Base-by-base conservation (phyloP, 2,888 invertebrate species). In the Drosophila mettleri region DNA sequence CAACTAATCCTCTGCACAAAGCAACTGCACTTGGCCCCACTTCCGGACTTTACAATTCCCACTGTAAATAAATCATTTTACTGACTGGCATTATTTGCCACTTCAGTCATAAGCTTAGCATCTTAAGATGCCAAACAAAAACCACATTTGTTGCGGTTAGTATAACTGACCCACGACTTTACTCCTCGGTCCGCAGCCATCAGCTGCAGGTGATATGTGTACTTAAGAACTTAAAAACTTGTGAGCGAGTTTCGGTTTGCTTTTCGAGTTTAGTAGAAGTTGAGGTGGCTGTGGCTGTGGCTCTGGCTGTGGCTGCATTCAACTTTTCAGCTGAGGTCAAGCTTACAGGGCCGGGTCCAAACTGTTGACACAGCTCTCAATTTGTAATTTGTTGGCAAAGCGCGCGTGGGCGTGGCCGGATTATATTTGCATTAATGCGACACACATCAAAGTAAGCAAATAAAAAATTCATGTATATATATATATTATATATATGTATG, bases 401-500 rank as follows among this genome's bases (percentile, higher is more conserved):
- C 10, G 27, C 2, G 43, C 9, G 41, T 29, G 33, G 59, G 53
- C 48, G 45, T 63, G 59, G 31, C 43, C 64, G 65, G 72, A 67
- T 80, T 80, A 80, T 80, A 80, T 80, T 69, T 80, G 73, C 79
- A 83, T 83, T 80, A 80, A 83, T 75, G 84, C 66, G 76, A 66
- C 71, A 76, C 61, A 60, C 66, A 69, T 66, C 68, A 55, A 61
- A 62, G 59, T 14, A 57, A 45, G 24, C 69, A 68, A 62, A 49
- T 45, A 39, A 24, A 55, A 63, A 22, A 20, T n/a, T 2, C n/a
- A 45, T 18, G 3, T 43, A 24, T n/a, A 24, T n/a, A n/a, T 41
- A n/a, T 22, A 14, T 3, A 22, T 14, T 39, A 49, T 1, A n/a
- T 20, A 12, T 39, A 36, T 36, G n/a, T 41, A 14, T 14, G 22